Conservation (phyloP, 2,888 invertebrate genomes). For the Ectobius pallidus region DNA sequence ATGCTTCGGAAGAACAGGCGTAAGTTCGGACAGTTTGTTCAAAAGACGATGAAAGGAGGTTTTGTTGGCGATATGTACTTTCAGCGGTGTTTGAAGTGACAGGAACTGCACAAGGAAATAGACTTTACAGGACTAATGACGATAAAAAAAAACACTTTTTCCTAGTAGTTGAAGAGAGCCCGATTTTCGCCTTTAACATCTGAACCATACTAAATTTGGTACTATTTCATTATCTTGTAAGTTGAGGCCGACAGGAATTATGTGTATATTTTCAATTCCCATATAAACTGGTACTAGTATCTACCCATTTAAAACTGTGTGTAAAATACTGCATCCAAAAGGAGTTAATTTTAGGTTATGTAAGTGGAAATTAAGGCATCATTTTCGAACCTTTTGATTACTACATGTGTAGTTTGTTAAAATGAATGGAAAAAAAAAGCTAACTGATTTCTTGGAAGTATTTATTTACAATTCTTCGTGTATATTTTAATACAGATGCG, state of each 20-base stretch:
- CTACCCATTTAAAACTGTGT: neutral
- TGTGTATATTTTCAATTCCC: slow-evolving; percentile 25
- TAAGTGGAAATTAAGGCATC: neutral
- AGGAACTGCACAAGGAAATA: neutral
- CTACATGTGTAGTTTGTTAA: neutral
- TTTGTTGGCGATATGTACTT: slow-evolving; percentile 94
- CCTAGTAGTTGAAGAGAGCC: slow-evolving; percentile 4
- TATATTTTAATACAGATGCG: too few relatives aligned
- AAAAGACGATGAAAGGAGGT: slow-evolving; percentile 95
- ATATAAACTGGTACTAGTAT: neutral
- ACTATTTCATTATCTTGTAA: neutral
- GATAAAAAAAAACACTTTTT: neutral
- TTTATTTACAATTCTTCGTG: too few relatives aligned
- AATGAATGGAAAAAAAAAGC: too few relatives aligned
- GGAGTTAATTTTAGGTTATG: neutral
- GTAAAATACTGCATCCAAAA: neutral
- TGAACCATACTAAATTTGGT: slow-evolving; percentile 8
- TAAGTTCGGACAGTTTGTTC: slow-evolving; percentile 94
- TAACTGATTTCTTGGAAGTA: too few relatives aligned
- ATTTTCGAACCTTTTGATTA: slow-evolving; percentile 16
- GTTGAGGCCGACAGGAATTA: slow-evolving; percentile 7
- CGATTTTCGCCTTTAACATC: slow-evolving; percentile 17
- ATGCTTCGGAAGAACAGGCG: slow-evolving; percentile 93
- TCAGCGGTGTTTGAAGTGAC: slow-evolving; percentile 94
- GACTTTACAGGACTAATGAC: neutral